A percentile compares a stretch with the other conserved stretches of the same genome.
These are phyloP conservation scores for Ploceus nigricollis DNA, from an alignment of 2,113 vertebrate genomes.

Conservation along the genomic window DNA sequence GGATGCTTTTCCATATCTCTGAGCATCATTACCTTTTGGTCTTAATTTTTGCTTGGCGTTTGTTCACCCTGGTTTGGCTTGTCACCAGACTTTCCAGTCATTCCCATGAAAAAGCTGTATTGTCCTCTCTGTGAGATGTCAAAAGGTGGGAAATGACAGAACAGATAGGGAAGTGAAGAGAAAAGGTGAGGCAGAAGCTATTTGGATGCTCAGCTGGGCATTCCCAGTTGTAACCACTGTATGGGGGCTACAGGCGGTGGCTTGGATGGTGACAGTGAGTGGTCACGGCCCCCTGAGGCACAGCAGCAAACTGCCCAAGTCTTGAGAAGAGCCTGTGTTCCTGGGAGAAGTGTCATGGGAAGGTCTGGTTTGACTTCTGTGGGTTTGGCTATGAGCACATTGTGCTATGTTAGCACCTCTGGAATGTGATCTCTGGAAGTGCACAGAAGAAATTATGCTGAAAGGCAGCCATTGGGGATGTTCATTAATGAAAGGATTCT, in stretches of 20 bases:
- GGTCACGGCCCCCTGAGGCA: fast-evolving
- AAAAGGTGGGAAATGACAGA: background rate
- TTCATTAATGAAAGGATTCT: background rate
- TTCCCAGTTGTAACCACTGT: background rate
- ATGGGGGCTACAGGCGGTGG: background rate
- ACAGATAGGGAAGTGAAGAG: background rate
- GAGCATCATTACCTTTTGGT: background rate
- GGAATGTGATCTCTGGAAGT: background rate
- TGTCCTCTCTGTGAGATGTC: background rate
- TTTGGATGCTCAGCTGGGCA: background rate
- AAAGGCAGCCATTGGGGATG: background rate
- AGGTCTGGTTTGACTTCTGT: background rate
- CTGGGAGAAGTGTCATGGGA: fast-evolving
- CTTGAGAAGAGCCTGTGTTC: fast-evolving
- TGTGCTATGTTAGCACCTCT: fast-evolving
- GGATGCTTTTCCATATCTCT: background rate
- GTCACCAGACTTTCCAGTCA: background rate
- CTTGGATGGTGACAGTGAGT: fast-evolving
- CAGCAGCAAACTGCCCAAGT: background rate
- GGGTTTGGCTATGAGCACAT: background rate
- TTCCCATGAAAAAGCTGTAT: background rate
- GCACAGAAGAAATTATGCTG: background rate
- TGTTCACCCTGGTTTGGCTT: background rate
- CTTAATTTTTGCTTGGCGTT: background rate
- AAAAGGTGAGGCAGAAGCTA: background rate